Base-by-base conservation (phyloP, 2,113 vertebrate genomes). In the Prionailurus viverrinus region DNA sequence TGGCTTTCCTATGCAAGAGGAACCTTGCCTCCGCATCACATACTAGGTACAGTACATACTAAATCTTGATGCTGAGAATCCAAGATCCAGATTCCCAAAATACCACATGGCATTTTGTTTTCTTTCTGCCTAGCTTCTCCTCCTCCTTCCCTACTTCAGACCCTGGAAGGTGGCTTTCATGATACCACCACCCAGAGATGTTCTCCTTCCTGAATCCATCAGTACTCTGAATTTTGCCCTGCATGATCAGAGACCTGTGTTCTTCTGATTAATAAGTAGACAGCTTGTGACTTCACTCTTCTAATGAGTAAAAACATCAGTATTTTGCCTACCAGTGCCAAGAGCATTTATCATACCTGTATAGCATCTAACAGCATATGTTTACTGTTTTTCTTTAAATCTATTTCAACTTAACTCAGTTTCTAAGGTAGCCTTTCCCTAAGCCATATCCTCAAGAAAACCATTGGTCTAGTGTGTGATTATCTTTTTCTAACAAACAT, bases 361-460 rank as follows among this genome's bases (percentile, higher is more conserved):
- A 13, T 74, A 48, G 39, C 9, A n/a, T 63, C 65, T 68, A 27
- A 16, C 53, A 58, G 11, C 18, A 21, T 25, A 16, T 25, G 19
- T 90, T 92, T 69, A 48, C 39, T 88, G 76, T 14, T 93, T 88
- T 88, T 73, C n/a, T 71, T 81, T 85, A 86, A 33, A 45, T 58
- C 41, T 85, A 4, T 66, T 79, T 94, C 58, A 83, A 73, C 45
- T 65, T 33, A 69, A 33, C 65, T 88, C 58, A 16, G 29, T 58
- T 84, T 91, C 82, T 51, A 41, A 91, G 41, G 79, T 89, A 73
- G 18, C 16, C 39, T 6, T 51, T 58, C 91, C 66, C 48, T 41
- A 82, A 69, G 31, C 1, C 10, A 19, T 63, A 31, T 39, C 71
- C 69, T 45, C n/a, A 63, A 15, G 91, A 86, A 82, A 81, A 48